Evolutionary conservation across 2,113 vertebrate genomes (phyloP).

Genomic region (mouse (Mus musculus)): DNA sequence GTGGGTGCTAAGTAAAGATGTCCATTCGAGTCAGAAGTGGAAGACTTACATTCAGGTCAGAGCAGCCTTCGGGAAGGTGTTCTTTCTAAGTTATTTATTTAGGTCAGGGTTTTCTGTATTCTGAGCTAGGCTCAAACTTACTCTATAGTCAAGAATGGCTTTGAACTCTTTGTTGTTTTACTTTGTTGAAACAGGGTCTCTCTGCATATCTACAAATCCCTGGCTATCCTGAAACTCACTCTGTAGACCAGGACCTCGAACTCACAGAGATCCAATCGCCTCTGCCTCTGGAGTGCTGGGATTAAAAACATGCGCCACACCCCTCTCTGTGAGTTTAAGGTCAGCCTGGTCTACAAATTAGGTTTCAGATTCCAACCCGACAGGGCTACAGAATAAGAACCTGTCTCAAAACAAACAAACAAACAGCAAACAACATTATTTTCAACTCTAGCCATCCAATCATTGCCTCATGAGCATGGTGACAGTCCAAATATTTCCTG

Average conservation of each 20-base stretch:
- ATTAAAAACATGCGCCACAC: neutral
- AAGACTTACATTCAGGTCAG: neutral
- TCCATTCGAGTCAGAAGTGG: too few species aligned
- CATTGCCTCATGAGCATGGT: neutral
- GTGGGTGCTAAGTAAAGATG: too few species aligned
- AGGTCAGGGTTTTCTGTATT: neutral
- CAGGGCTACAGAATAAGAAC: neutral
- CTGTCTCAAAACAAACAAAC: neutral
- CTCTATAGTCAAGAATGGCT: neutral
- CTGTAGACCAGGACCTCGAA: neutral
- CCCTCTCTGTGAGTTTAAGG: neutral
- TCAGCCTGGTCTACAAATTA: neutral
- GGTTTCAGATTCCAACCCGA: too few species aligned
- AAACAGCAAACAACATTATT: neutral
- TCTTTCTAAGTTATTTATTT: neutral
- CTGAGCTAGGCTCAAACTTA: neutral
- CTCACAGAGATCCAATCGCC: neutral
- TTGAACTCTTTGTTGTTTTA: neutral
- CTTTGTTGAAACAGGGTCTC: neutral
- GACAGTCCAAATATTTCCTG: neutral
- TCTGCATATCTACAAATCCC: neutral
- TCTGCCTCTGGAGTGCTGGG: neutral
- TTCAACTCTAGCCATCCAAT: neutral
- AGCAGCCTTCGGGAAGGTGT: neutral
- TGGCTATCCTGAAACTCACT: neutral